phyloP scores from a whole-genome alignment of 2,888 invertebrate genomes.

The Agonopterix arenella region DNA sequence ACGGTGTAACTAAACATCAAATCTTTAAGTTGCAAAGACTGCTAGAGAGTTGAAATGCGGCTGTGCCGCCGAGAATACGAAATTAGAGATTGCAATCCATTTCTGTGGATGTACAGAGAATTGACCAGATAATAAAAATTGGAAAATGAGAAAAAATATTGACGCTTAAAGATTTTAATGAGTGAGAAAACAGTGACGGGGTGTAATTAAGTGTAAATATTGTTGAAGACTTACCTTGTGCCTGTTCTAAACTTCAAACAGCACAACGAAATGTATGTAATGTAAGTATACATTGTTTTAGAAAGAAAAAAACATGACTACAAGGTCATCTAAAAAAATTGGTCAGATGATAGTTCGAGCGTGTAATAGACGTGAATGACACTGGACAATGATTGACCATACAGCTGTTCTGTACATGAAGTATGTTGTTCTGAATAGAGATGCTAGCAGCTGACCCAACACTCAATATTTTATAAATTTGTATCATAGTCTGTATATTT shows the following conservation, averaged over 20 bases:
- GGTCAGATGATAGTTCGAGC: not conserved
- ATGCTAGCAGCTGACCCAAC: not conserved
- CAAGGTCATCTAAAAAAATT: not conserved
- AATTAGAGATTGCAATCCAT: too few species aligned
- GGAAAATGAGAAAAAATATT: not conserved
- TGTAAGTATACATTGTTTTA: constrained; percentile 14
- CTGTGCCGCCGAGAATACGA: too few species aligned
- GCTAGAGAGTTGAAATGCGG: not conserved
- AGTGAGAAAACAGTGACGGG: constrained; percentile 10
- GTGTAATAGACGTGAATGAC: not conserved
- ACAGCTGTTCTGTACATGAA: not conserved
- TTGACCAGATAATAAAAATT: too few species aligned
- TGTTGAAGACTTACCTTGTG: constrained; percentile 10
- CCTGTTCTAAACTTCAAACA: constrained; percentile 16
- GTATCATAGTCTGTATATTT: constrained; percentile 6
- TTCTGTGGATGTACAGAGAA: too few species aligned
- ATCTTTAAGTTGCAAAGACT: not conserved
- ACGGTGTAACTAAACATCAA: not conserved
- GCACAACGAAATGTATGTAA: constrained; percentile 24
- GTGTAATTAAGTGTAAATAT: constrained; percentile 9
- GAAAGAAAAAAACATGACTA: constrained; percentile 1
- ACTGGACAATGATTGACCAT: constrained; percentile 2
- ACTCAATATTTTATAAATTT: not conserved
- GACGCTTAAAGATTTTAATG: constrained; percentile 1
- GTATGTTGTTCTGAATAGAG: not conserved